Conservation (phyloP, 1,140 invertebrate species). For the Cryptotermes secundus region DNA sequence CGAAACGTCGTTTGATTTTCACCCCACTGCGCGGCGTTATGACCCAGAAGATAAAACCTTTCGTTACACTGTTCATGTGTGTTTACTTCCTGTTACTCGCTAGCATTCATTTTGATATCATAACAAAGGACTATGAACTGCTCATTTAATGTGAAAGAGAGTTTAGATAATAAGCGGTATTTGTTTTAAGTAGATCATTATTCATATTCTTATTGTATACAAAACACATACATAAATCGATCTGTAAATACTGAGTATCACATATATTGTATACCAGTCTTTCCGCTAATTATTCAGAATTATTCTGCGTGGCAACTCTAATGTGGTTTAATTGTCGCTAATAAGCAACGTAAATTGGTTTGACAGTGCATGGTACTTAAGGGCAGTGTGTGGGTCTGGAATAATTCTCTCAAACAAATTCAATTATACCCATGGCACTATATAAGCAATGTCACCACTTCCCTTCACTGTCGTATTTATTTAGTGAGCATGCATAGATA, state of each 20-base stretch:
- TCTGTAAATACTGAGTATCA: not conserved
- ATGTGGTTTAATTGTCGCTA: not conserved
- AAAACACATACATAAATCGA: not conserved
- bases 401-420: slow-evolving; percentile 8
- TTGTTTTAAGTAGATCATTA: not conserved
- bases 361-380: not conserved
- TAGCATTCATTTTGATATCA: too few relatives aligned
- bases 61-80: too few relatives aligned
- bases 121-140: too few relatives aligned
- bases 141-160: too few relatives aligned
- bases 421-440: not conserved
- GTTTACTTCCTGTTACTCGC: too few relatives aligned
- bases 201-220: not conserved
- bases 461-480: slow-evolving; percentile 11
- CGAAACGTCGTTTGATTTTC: too few relatives aligned
- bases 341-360: slow-evolving; percentile 1
- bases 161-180: not conserved
- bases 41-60: too few relatives aligned
- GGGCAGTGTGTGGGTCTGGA: not conserved
- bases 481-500: slow-evolving; percentile 6
- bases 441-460: not conserved
- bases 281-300: not conserved
- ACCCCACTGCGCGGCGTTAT: too few relatives aligned
- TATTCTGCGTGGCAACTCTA: not conserved
- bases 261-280: not conserved